Conservation (phyloP, 2,888 invertebrate genomes). For the Melanophora roralis region DNA sequence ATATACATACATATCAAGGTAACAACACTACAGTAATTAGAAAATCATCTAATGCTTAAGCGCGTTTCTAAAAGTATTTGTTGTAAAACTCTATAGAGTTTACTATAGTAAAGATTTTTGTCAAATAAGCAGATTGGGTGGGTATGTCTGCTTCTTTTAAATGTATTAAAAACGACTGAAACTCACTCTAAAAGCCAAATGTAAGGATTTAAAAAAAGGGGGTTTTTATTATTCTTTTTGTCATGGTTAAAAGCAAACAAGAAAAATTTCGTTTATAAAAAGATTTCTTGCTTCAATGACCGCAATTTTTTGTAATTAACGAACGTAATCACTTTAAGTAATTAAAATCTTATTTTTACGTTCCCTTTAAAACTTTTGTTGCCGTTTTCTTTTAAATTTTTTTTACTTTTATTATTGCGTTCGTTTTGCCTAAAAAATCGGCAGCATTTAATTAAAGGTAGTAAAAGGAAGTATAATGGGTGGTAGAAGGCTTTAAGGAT, state of each 20-base stretch:
- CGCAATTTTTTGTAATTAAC: conserved; percentile 63
- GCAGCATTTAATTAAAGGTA: not conserved
- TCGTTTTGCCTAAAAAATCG: not conserved
- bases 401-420: not conserved
- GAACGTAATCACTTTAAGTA: conserved; percentile 64
- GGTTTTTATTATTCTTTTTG: conserved; percentile 7
- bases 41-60: too few relatives aligned
- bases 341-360: conserved; percentile 57
- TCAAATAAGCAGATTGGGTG: too few relatives aligned
- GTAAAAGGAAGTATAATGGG: not conserved
- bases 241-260: not conserved
- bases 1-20: too few relatives aligned
- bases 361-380: conserved; percentile 3
- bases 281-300: conserved; percentile 59
- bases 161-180: too few relatives aligned
- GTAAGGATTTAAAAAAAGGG: not conserved
- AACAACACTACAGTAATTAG: too few relatives aligned
- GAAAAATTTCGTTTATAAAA: not conserved
- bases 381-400: not conserved
- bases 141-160: too few relatives aligned
- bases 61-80: too few relatives aligned
- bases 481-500: not conserved
- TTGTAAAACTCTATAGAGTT: too few relatives aligned
- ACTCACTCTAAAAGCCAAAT: too few relatives aligned
- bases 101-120: too few relatives aligned